Conservation (phyloP, 2,888 invertebrate species). For the Drosophila nr. perissopoda region DNA sequence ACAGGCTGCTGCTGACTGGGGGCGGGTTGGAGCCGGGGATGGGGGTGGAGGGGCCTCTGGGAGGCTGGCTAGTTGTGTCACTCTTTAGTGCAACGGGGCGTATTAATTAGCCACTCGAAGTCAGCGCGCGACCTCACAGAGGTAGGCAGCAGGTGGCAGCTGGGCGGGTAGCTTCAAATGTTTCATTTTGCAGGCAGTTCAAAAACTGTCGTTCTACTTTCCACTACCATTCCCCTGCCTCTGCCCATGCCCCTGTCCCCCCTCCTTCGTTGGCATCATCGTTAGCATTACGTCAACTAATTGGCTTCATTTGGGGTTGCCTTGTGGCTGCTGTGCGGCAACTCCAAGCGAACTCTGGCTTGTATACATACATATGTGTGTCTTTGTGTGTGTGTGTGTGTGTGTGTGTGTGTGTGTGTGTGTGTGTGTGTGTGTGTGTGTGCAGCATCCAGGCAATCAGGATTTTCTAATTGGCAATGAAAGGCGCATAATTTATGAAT, state of each 20-base stretch:
- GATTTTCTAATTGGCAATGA: constrained; percentile 79
- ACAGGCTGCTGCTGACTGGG: constrained; percentile 52
- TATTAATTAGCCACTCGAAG: constrained; percentile 78
- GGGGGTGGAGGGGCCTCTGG: neutral
- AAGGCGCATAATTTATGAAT: constrained; percentile 79
- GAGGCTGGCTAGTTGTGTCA: constrained; percentile 62
- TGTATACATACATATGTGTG: neutral
- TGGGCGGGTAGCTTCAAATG: constrained; percentile 55
- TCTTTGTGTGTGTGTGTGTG: neutral
- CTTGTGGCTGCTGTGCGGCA: constrained; percentile 59
- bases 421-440: constrained; percentile 29
- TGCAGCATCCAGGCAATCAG: constrained; percentile 53
- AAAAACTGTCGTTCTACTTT: constrained; percentile 61
- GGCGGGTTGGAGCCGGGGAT: neutral
- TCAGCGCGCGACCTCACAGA: constrained; percentile 43
- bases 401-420: constrained; percentile 3
- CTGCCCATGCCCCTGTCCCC: neutral
- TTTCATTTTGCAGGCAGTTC: constrained; percentile 75
- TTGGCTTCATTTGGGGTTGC: constrained; percentile 79
- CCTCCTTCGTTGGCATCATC: constrained; percentile 44
- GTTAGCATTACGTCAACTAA: constrained; percentile 79
- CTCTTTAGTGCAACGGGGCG: constrained; percentile 75
- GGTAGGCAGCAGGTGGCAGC: constrained; percentile 21
- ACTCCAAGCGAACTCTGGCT: constrained; percentile 34
- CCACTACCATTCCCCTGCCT: neutral